Conservation (phyloP, 2,888 invertebrate genomes). For the Chymomyza amoena region DNA sequence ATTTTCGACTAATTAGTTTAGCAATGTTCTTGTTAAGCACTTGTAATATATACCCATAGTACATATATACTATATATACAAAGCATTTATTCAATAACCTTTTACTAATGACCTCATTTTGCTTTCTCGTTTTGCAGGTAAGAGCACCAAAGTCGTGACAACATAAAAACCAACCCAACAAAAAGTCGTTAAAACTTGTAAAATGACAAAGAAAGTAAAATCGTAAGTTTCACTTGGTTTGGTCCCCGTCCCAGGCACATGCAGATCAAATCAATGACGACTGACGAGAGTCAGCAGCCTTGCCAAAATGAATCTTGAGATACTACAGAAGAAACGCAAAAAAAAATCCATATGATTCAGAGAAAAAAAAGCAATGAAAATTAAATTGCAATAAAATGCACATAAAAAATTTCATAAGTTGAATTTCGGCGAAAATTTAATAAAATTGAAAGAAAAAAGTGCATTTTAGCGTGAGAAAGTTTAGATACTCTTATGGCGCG, state of each 20-base stretch:
- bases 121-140: slow-evolving; percentile 67
- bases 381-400: slow-evolving; percentile 60
- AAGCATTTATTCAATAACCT: slow-evolving; percentile 42
- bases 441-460: slow-evolving; percentile 38
- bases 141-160: slow-evolving; percentile 67
- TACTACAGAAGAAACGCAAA: slow-evolving; percentile 3
- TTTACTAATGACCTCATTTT: slow-evolving; percentile 67
- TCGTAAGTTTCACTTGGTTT: slow-evolving; percentile 62
- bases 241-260: slow-evolving; percentile 19
- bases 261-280: slow-evolving; percentile 47
- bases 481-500: background rate
- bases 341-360: slow-evolving; percentile 21
- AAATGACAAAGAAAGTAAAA: slow-evolving; percentile 49
- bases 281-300: slow-evolving; percentile 15
- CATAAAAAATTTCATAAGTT: slow-evolving; percentile 44
- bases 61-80: slow-evolving; percentile 6
- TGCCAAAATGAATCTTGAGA: background rate
- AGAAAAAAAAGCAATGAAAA: slow-evolving; percentile 45
- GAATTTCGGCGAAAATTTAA: slow-evolving; percentile 54
- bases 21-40: slow-evolving; percentile 1
- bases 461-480: background rate
- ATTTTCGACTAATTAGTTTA: slow-evolving; percentile 3
- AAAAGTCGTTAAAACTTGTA: background rate
- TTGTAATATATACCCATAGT: slow-evolving; percentile 37
- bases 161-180: slow-evolving; percentile 13